These are phyloP conservation scores for Crocuta crocuta DNA, from an alignment of 2,113 vertebrate genomes.

Conservation along the genomic window DNA sequence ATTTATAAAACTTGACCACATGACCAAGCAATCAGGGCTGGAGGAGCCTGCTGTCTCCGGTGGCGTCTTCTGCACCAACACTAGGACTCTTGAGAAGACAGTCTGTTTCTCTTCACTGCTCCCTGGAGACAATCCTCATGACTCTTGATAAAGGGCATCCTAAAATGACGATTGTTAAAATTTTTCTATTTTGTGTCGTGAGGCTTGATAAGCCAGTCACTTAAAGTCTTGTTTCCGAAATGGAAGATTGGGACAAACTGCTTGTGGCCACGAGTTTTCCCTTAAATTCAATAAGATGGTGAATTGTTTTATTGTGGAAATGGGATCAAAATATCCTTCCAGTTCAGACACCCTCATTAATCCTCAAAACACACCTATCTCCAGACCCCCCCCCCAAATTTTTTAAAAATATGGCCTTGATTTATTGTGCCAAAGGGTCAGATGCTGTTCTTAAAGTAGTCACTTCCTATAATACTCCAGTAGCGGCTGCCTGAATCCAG, in stretches of 20 bases:
- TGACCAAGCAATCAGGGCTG: background rate
- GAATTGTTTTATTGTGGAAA: background rate
- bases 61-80: conserved; percentile 54
- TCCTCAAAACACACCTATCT: background rate
- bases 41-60: background rate
- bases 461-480: background rate
- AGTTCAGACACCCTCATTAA: background rate
- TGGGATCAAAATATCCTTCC: background rate
- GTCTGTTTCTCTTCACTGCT: conserved; percentile 63
- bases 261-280: background rate
- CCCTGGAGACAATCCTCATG: conserved; percentile 34
- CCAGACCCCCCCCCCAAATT: background rate
- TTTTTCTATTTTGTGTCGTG: conserved; percentile 29
- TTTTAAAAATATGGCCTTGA: background rate
- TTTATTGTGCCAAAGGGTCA: background rate
- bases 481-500: background rate
- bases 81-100: conserved; percentile 36
- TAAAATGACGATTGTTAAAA: background rate
- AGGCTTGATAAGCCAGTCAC: background rate
- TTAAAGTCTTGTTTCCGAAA: background rate
- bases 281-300: background rate
- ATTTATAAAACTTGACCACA: conserved; percentile 53
- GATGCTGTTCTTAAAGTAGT: background rate
- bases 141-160: conserved; percentile 29
- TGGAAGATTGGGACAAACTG: background rate